Base-by-base conservation (phyloP, 1,140 invertebrate genomes). In the Telenomus remus region DNA sequence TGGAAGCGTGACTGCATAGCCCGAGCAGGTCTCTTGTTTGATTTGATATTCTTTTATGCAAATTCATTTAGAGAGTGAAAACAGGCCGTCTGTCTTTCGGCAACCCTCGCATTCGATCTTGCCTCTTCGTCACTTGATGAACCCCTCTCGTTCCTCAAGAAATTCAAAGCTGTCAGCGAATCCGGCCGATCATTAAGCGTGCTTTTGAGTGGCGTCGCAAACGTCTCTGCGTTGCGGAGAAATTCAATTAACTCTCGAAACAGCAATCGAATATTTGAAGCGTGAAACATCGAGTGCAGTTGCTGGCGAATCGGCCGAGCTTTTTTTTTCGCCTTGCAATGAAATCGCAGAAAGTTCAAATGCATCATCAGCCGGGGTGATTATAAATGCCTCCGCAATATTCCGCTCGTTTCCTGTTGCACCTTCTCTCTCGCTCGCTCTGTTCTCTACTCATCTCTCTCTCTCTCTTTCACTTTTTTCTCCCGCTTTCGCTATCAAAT, bases 211-310 rank as follows among this genome's bases (percentile, higher is more conserved):
- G 57, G 57, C 60, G 69, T 43, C 49, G 64, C 60, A 51, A 69
- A 76, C 66, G 47, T 71, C 66, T 54, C 63, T 48, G 56, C 55
- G 59, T 46, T 33, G 59, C 50, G 33, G 75, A 27, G 19, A 78
- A 77, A 73, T 73, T 78, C 75, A 78, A 78, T 78, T 78, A 78
- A 78, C 75, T 50, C 69, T 68, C 69, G 64, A 71, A 78, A 73
- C 75, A 59, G 76, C 76, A 60, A 72, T 68, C 51, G 69, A 78
- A 78, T 70, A 78, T 70, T 65, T 37, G 76, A 73, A 56, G 76
- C 76, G 70, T 73, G 76, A 73, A 70, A 78, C 65, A 70, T 78
- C 65, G 65, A 78, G 76, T 73, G 64, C 59, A 53, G 65, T 61
- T 59, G 46, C 43, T 37, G 55, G 39, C 15, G 56, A 44, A 55